These are phyloP conservation scores for Mormyrus proboscirostris DNA, from an alignment of 2,797 vertebrate species.

Conservation along the genomic window DNA sequence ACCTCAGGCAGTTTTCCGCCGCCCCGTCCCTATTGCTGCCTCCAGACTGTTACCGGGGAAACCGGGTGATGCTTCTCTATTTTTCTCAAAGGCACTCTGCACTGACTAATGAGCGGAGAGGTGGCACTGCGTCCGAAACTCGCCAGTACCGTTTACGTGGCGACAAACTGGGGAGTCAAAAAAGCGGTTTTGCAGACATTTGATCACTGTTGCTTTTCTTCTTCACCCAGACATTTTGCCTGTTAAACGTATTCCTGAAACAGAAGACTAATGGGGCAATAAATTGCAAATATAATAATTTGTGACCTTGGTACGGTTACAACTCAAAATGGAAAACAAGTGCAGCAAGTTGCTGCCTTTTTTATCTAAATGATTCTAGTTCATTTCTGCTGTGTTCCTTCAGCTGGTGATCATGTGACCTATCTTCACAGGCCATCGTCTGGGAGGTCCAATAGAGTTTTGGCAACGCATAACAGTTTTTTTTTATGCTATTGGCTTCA, in stretches of 20 bases:
- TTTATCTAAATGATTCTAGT: not conserved
- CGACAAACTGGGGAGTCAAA: not conserved
- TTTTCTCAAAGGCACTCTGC: slow-evolving; percentile 13
- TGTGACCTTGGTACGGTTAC: not conserved
- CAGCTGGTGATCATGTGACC: not conserved
- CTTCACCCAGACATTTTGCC: not conserved
- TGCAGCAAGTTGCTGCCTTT: not conserved
- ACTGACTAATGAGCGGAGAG: slow-evolving; percentile 17
- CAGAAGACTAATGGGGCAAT: not conserved
- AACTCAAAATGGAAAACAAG: not conserved
- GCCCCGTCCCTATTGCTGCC: not conserved
- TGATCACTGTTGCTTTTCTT: not conserved
- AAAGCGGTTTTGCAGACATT: not conserved
- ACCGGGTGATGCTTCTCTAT: not conserved
- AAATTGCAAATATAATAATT: not conserved
- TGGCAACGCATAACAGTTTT: not conserved
- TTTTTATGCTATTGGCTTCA: not conserved
- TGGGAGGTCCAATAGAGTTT: not conserved
- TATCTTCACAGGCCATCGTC: not conserved
- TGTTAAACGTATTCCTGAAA: not conserved
- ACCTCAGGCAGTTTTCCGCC: slow-evolving; percentile 4
- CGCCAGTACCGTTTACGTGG: not conserved
- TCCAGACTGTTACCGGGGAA: slow-evolving; percentile 18
- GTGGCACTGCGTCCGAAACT: not conserved
- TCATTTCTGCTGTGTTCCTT: not conserved